A percentile compares a stretch with the other conserved stretches of the same genome.
These are phyloP conservation scores for Empidonax alnorum DNA, from an alignment of 2,113 vertebrate species.

Conservation along the genomic window DNA sequence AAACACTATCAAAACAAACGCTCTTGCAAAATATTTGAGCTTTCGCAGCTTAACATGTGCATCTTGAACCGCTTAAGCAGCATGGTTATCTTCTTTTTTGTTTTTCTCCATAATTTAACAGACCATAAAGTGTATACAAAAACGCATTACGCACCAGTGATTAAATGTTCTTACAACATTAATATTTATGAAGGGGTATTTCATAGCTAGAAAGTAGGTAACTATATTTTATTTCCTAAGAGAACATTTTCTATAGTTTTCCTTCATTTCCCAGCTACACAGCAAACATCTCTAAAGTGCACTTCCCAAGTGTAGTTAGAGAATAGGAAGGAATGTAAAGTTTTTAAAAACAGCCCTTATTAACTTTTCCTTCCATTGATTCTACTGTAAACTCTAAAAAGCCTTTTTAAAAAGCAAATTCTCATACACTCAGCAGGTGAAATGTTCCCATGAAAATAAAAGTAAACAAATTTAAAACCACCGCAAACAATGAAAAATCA, in stretches of 20 bases:
- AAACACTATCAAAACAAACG: conserved; percentile 78
- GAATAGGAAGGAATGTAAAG: conserved; percentile 84
- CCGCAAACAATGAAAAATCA: conserved; percentile 57
- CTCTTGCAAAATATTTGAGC: conserved; percentile 77
- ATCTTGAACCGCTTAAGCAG: conserved; percentile 77
- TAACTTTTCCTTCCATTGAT: conserved; percentile 83
- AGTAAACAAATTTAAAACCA: conserved; percentile 43
- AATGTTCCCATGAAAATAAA: conserved; percentile 72
- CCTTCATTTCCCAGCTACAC: conserved; percentile 79
- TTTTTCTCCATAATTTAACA: conserved; percentile 76
- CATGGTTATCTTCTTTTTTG: conserved; percentile 72
- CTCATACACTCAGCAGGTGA: conserved; percentile 78
- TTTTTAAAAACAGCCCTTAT: conserved; percentile 87
- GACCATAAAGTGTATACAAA: conserved; percentile 77
- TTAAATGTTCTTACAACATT: conserved; percentile 71
- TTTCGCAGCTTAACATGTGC: conserved; percentile 77
- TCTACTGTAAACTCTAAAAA: conserved; percentile 85
- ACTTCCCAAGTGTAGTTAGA: conserved; percentile 81
- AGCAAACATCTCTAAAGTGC: conserved; percentile 78
- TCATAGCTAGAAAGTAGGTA: conserved; percentile 77
- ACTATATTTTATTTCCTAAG: conserved; percentile 79
- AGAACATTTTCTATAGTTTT: conserved; percentile 78
- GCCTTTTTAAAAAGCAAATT: conserved; percentile 80
- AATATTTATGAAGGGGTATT: conserved; percentile 74
- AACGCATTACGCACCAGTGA: conserved; percentile 76